Conservation (phyloP, 2,113 vertebrate species). For the Catharus bicknelli region DNA sequence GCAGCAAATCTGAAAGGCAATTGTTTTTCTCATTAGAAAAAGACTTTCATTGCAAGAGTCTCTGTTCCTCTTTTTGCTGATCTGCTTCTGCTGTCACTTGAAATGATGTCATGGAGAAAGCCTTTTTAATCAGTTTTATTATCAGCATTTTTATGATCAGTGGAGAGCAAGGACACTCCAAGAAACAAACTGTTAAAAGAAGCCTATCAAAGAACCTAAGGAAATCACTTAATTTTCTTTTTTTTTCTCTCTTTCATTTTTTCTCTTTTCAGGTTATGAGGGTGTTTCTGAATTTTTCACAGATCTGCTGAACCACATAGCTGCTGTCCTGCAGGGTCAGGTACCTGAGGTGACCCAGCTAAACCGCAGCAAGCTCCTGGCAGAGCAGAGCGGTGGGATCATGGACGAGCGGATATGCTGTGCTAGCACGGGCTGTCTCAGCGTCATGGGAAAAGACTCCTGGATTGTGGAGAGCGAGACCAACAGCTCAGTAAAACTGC, state of each 20-base stretch:
- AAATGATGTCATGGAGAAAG: neutral
- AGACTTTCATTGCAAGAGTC: neutral
- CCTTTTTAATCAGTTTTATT: neutral
- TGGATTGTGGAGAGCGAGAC: constrained; percentile 87
- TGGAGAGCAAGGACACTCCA: neutral
- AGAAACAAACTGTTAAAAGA: neutral
- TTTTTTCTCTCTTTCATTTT: neutral
- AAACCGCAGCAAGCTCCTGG: constrained; percentile 72
- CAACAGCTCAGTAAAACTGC: constrained; percentile 78
- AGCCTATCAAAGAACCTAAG: neutral
- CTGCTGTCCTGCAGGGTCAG: constrained; percentile 85
- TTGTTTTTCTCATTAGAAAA: neutral
- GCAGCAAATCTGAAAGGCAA: neutral
- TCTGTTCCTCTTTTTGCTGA: neutral
- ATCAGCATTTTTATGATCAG: neutral
- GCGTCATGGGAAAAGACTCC: constrained; percentile 83
- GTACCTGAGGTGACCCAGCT: constrained; percentile 70
- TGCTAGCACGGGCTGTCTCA: constrained; percentile 75
- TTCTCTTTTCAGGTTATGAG: constrained; percentile 85
- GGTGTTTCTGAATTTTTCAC: constrained; percentile 95
- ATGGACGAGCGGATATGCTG: constrained; percentile 77
- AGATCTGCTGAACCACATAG: constrained; percentile 94
- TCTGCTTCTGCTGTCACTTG: neutral
- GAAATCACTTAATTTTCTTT: neutral
- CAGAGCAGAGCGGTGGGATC: constrained; percentile 60